Percentiles rank a stretch among this genome's conserved stretches.
Conservation (phyloP, 2,797 vertebrate species). For the Euthynnus affinis region DNA sequence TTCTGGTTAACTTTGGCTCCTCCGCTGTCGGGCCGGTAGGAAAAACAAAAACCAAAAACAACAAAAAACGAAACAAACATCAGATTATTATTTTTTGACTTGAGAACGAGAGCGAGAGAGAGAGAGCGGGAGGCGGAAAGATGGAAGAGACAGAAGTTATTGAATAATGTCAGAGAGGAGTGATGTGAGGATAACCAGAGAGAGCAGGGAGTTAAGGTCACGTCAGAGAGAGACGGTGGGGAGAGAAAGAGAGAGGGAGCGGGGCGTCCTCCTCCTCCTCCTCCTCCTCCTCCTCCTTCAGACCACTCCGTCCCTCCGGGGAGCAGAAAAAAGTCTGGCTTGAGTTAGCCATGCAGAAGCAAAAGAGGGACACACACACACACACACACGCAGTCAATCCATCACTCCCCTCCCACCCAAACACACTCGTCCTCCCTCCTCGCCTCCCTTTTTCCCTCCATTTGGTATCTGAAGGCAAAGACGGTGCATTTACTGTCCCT, state of each 20-base stretch:
- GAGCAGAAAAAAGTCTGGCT: constrained; percentile 72
- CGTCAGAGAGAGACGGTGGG: too few relatives aligned
- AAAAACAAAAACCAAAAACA: too few relatives aligned
- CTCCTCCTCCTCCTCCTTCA: too few relatives aligned
- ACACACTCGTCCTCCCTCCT: constrained; percentile 36
- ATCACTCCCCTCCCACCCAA: constrained; percentile 46
- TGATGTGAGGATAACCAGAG: constrained; percentile 22
- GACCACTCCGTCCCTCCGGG: constrained; percentile 43
- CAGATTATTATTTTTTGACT: constrained; percentile 33
- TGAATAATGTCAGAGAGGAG: constrained; percentile 37
- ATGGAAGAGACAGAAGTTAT: constrained; percentile 30
- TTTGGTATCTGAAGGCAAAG: constrained; percentile 43
- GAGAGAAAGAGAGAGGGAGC: too few relatives aligned
- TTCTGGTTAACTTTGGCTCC: constrained; percentile 5
- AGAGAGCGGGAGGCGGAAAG: too few relatives aligned
- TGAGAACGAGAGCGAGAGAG: background rate
- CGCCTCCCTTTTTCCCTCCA: constrained; percentile 46
- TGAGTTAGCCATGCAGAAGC: constrained; percentile 71
- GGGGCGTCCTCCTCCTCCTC: too few relatives aligned
- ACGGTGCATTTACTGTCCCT: constrained; percentile 30
- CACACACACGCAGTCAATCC: constrained; percentile 45
- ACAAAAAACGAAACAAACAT: too few relatives aligned
- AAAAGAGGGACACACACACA: constrained; percentile 46
- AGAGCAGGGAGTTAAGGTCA: background rate
- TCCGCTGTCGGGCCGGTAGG: background rate